Evolutionary conservation across 2,888 invertebrate species (phyloP).

Genomic region (Cyclophora albipunctata): DNA sequence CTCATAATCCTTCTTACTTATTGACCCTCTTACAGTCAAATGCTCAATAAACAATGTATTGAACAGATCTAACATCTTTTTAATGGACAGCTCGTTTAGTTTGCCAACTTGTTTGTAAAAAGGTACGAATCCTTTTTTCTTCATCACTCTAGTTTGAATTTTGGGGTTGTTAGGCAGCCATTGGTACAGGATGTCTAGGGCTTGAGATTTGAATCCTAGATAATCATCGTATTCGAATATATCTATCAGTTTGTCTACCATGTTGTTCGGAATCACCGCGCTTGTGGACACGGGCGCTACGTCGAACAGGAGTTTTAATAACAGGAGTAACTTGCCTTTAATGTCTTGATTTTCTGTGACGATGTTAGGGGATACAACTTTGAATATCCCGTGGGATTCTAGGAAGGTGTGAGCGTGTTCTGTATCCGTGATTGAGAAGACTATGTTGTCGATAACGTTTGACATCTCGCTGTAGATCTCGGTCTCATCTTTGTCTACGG

Average conservation of each 20-base stretch:
- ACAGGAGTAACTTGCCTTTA: conserved; percentile 30
- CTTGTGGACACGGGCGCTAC: conserved; percentile 35
- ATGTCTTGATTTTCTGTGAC: conserved; percentile 21
- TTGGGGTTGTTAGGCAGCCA: conserved; percentile 56
- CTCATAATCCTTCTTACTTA: conserved; percentile 28
- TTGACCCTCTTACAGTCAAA: conserved; percentile 26
- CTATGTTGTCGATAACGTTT: conserved; percentile 27
- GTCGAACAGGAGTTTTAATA: conserved; percentile 41
- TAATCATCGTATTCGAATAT: conserved; percentile 45
- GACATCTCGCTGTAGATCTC: conserved; percentile 30
- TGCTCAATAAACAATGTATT: conserved; percentile 55
- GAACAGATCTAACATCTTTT: conserved; percentile 43
- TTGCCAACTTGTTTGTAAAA: conserved; percentile 50
- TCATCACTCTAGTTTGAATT: conserved; percentile 52
- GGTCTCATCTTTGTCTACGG: conserved; percentile 11
- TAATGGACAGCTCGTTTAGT: conserved; percentile 34
- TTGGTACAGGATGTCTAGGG: conserved; percentile 38
- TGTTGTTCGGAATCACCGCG: conserved; percentile 32
- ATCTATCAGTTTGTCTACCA: conserved; percentile 45
- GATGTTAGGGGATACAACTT: conserved; percentile 27
- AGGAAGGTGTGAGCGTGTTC: conserved; percentile 40
- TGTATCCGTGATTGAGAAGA: conserved; percentile 26
- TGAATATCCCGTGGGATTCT: conserved; percentile 41
- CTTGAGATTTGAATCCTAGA: conserved; percentile 39
- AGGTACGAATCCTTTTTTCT: conserved; percentile 46